Evolutionary conservation across 2,888 invertebrate species (phyloP).

Genomic region (Agrypnus murinus): DNA sequence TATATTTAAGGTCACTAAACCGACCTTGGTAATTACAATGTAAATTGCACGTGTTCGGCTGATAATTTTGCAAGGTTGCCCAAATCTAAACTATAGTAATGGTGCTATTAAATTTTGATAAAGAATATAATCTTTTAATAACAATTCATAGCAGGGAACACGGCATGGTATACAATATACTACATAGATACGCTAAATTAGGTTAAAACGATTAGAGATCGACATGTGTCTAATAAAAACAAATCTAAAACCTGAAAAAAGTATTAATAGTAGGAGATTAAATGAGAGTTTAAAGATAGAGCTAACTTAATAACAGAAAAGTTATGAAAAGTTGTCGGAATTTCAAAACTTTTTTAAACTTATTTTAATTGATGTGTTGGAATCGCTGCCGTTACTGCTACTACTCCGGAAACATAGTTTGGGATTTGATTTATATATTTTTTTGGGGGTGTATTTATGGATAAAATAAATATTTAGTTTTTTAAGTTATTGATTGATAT

Average conservation of each 20-base stretch:
- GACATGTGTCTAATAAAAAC: not conserved
- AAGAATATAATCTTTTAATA: too few relatives aligned
- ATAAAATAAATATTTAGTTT: too few relatives aligned
- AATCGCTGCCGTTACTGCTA: not conserved
- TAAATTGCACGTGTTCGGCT: constrained; percentile 24
- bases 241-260: not conserved
- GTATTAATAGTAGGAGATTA: too few relatives aligned
- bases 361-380: not conserved
- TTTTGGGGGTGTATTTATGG: too few relatives aligned
- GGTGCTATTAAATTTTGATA: too few relatives aligned
- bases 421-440: too few relatives aligned
- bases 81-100: too few relatives aligned
- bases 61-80: constrained; percentile 25
- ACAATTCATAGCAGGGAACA: too few relatives aligned
- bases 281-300: not conserved
- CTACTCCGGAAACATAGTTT: too few relatives aligned
- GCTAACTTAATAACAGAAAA: not conserved
- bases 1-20: constrained; percentile 32
- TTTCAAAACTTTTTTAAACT: not conserved
- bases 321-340: not conserved
- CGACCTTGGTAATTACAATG: constrained; percentile 36
- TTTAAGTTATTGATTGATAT: too few relatives aligned
- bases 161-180: too few relatives aligned
- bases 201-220: not conserved
- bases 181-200: not conserved